Evolutionary conservation across 2,888 invertebrate genomes (phyloP).

Genomic region (Eristalis tenax): DNA sequence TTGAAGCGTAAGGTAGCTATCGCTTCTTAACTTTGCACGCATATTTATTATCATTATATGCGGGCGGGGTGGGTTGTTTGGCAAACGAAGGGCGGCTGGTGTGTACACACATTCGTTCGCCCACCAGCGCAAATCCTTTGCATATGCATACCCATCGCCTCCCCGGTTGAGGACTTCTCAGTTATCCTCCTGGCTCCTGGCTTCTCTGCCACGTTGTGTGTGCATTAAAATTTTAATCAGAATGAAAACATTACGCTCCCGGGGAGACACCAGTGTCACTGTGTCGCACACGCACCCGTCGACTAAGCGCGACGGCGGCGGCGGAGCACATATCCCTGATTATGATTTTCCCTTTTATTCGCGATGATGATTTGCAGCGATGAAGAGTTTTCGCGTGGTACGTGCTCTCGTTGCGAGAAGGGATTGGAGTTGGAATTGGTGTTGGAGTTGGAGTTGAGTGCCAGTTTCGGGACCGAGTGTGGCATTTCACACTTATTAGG

Average conservation of each 20-base stretch:
- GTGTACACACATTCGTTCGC: neutral
- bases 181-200: neutral
- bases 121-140: conserved; percentile 14
- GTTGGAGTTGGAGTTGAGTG: neutral
- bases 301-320: neutral
- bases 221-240: conserved; percentile 69
- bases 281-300: conserved; percentile 13
- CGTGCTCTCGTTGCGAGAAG: conserved; percentile 12
- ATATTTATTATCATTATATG: conserved; percentile 58
- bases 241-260: conserved; percentile 57
- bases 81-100: conserved; percentile 9
- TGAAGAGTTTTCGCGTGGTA: conserved; percentile 33
- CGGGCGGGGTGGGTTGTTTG: conserved; percentile 14
- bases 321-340: conserved; percentile 55
- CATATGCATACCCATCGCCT: conserved; percentile 29
- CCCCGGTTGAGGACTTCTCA: conserved; percentile 8
- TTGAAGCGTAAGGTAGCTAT: conserved; percentile 36
- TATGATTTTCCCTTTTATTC: conserved; percentile 67
- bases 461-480: conserved; percentile 10
- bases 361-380: conserved; percentile 63
- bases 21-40: conserved; percentile 55
- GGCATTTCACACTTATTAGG: conserved; percentile 49
- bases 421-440: conserved; percentile 46
- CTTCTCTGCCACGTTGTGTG: neutral
- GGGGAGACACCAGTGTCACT: conserved; percentile 39